phyloP scores from a whole-genome alignment of 2,888 invertebrate genomes.

The Odontocerum albicorne region DNA sequence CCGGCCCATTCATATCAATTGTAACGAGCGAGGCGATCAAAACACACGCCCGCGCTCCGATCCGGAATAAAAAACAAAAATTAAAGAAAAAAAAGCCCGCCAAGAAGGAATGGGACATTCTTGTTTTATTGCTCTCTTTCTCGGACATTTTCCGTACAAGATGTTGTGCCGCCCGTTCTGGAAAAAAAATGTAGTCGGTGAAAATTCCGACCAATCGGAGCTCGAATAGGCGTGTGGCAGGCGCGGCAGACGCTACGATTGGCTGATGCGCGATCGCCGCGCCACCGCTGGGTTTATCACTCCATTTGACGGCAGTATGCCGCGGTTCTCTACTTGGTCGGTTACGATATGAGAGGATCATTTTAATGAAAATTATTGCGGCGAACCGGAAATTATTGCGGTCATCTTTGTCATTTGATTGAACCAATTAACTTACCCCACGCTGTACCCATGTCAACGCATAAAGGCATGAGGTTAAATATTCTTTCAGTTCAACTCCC shows the following conservation, averaged over 20 bases:
- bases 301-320: slow-evolving; percentile 55
- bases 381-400: slow-evolving; percentile 40
- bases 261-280: slow-evolving; percentile 42
- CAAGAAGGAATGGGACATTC: slow-evolving; percentile 12
- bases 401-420: slow-evolving; percentile 22
- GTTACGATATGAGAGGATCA: slow-evolving; percentile 38
- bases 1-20: background rate
- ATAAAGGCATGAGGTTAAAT: slow-evolving; percentile 3
- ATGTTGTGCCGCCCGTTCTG: slow-evolving; percentile 15
- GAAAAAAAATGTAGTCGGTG: background rate
- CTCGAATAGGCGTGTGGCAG: slow-evolving; percentile 49
- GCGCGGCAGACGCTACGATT: slow-evolving; percentile 50
- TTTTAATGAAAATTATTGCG: slow-evolving; percentile 51
- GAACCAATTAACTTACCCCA: slow-evolving; percentile 18
- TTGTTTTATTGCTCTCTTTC: slow-evolving; percentile 20
- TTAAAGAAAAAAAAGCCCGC: background rate
- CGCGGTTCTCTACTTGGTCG: slow-evolving; percentile 51
- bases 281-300: slow-evolving; percentile 48
- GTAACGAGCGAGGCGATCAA: slow-evolving; percentile 10
- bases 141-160: slow-evolving; percentile 21
- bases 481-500: slow-evolving; percentile 9
- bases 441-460: slow-evolving; percentile 14
- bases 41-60: slow-evolving; percentile 13
- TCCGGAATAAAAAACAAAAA: slow-evolving; percentile 19
- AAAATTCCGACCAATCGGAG: slow-evolving; percentile 50